Evolutionary conservation across 2,888 invertebrate species (phyloP).

Genomic region (Tupiocoris notatus): DNA sequence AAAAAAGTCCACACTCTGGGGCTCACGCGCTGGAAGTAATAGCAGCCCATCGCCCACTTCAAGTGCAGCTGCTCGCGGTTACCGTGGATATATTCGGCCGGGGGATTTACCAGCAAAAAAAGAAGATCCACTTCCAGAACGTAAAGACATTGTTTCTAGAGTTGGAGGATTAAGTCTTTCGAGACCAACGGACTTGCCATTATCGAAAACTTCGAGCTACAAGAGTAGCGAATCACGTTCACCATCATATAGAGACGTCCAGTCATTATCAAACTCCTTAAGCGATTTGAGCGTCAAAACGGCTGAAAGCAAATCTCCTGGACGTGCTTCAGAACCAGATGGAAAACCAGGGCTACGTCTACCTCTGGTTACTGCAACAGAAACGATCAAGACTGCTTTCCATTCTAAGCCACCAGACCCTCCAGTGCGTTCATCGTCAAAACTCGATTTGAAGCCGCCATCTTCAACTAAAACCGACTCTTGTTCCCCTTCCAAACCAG

Average conservation of each 20-base stretch:
- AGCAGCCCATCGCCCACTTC: neutral
- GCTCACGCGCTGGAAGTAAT: neutral
- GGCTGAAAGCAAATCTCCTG: constrained; percentile 11
- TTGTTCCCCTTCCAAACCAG: constrained; percentile 12
- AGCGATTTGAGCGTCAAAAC: constrained; percentile 11
- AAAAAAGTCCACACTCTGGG: constrained; percentile 28
- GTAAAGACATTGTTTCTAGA: constrained; percentile 32
- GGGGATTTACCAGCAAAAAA: constrained; percentile 31
- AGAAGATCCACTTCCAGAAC: constrained; percentile 35
- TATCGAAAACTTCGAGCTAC: constrained; percentile 39
- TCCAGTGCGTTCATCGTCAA: constrained; percentile 5
- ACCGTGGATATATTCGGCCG: constrained; percentile 27
- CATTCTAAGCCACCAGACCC: constrained; percentile 17
- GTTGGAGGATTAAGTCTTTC: constrained; percentile 44
- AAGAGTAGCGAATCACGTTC: constrained; percentile 17
- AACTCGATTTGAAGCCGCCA: constrained; percentile 9
- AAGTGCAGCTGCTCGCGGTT: neutral
- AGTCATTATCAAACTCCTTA: neutral
- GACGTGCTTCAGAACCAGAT: constrained; percentile 12
- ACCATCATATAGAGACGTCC: constrained; percentile 17
- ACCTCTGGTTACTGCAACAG: neutral
- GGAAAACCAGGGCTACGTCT: constrained; percentile 6
- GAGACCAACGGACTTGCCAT: constrained; percentile 50
- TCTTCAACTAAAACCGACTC: constrained; percentile 15
- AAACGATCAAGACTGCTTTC: constrained; percentile 53